Conservation (phyloP, 2,888 invertebrate genomes). For the Rhagonycha lutea region DNA sequence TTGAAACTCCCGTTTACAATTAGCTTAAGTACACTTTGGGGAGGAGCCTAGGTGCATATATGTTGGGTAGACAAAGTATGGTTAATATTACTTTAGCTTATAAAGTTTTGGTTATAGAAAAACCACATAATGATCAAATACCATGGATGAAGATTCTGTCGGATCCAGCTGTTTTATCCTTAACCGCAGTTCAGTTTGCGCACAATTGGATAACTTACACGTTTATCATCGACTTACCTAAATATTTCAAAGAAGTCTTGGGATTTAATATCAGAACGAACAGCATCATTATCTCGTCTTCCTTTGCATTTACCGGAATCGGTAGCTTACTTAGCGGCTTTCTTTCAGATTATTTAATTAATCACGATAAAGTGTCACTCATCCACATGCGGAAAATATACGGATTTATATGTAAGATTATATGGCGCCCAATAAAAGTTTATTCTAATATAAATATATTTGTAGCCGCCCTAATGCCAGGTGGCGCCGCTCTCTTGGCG, state of each 20-base stretch:
- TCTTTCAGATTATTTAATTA: slow-evolving; percentile 69
- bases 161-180: neutral
- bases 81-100: too few relatives aligned
- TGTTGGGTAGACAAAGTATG: too few relatives aligned
- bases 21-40: too few relatives aligned
- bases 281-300: slow-evolving; percentile 64
- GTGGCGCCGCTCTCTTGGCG: neutral
- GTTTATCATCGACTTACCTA: neutral
- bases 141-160: slow-evolving; percentile 2
- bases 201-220: slow-evolving; percentile 1
- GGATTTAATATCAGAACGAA: slow-evolving; percentile 67
- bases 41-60: too few relatives aligned
- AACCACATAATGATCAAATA: too few relatives aligned
- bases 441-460: neutral
- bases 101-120: neutral
- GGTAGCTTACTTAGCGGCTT: slow-evolving; percentile 65
- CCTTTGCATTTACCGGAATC: slow-evolving; percentile 68
- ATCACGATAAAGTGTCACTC: slow-evolving; percentile 59
- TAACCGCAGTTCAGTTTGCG: neutral
- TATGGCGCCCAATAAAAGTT: neutral
- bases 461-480: neutral
- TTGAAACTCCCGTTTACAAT: too few relatives aligned
- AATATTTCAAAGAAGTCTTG: slow-evolving; percentile 64
- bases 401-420: slow-evolving; percentile 66
- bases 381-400: slow-evolving; percentile 66